Conservation (phyloP, 1,140 invertebrate species). For the Thaumetopoea pityocampa region DNA sequence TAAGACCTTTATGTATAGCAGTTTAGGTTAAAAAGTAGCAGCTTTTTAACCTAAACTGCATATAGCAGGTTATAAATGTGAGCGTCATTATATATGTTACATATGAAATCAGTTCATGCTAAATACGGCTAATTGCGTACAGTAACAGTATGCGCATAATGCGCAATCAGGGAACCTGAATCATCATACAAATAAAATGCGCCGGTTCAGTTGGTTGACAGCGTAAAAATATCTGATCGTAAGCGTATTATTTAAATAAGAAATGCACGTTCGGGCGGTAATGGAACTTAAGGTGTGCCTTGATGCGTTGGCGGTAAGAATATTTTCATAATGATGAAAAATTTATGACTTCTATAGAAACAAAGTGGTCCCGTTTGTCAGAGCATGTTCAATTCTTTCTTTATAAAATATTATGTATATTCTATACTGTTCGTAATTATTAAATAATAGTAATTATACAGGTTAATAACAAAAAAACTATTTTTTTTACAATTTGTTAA, state of each 20-base stretch:
- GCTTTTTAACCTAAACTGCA: too few species aligned
- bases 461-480: too few species aligned
- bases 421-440: too few species aligned
- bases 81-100: too few species aligned
- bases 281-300: conserved; percentile 27
- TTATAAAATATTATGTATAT: too few species aligned
- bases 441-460: too few species aligned
- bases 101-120: conserved; percentile 9
- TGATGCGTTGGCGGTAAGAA: conserved; percentile 9
- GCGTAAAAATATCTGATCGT: conserved; percentile 34
- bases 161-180: conserved; percentile 24
- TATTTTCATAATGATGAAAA: conserved; percentile 5
- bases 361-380: too few species aligned
- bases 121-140: conserved; percentile 20
- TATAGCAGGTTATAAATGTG: too few species aligned
- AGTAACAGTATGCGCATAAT: conserved; percentile 13
- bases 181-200: conserved; percentile 22
- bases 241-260: conserved; percentile 45
- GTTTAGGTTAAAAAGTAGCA: too few species aligned
- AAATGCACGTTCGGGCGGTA: conserved; percentile 29
- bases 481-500: too few species aligned
- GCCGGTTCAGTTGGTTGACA: conserved; percentile 29
- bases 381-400: too few species aligned
- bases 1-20: too few species aligned
- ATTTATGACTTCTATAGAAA: conserved; percentile 8